A percentile compares a stretch with the other conserved stretches of the same genome.
Conservation (phyloP, 2,888 invertebrate genomes). For the Dasypolia templi region DNA sequence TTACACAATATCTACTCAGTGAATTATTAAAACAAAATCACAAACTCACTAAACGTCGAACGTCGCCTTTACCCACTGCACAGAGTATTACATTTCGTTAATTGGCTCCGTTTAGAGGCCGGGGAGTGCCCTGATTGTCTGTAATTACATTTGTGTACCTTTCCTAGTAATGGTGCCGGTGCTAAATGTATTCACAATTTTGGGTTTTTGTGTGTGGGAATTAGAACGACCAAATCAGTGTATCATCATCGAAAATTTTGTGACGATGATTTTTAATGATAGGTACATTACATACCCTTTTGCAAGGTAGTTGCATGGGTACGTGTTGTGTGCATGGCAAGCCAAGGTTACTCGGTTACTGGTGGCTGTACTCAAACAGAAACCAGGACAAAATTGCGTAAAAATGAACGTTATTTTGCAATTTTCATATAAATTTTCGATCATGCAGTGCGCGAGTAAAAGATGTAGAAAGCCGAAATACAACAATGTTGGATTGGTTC, state of each 20-base stretch:
- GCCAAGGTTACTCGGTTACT: neutral
- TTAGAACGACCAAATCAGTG: neutral
- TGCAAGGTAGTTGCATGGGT: neutral
- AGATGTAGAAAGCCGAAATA: no score
- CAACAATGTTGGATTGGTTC: neutral
- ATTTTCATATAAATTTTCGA: neutral
- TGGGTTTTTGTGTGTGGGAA: conserved; percentile 19
- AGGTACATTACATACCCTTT: neutral
- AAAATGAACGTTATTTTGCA: neutral
- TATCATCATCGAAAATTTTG: neutral
- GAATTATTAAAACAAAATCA: conserved; percentile 27
- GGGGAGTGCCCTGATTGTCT: conserved; percentile 65
- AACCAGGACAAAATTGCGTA: neutral
- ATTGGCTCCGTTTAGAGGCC: conserved; percentile 62
- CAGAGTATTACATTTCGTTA: conserved; percentile 64
- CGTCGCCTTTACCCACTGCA: conserved; percentile 36
- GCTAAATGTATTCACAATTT: conserved; percentile 50
- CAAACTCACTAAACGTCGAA: conserved; percentile 22
- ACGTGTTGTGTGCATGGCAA: neutral
- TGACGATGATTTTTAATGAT: neutral
- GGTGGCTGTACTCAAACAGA: no score
- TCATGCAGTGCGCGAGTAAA: neutral
- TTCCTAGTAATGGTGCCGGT: conserved; percentile 55
- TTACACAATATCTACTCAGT: neutral
- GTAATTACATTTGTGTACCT: conserved; percentile 68